Percentiles rank a stretch among this genome's conserved stretches.
phyloP scores from a whole-genome alignment of 2,113 vertebrate species.

The Spea multiplicata region DNA sequence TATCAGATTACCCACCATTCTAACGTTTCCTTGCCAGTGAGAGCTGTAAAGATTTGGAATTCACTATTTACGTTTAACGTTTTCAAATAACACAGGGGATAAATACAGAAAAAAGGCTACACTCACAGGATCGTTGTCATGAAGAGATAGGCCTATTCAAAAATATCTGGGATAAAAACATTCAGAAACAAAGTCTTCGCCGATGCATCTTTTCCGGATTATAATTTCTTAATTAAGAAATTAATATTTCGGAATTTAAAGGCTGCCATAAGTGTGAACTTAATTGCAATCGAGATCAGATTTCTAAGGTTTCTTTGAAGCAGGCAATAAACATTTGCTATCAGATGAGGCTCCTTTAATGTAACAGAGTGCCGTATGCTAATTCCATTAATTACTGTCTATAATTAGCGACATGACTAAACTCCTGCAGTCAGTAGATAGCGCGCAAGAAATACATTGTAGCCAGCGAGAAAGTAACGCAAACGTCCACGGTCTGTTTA shows the following conservation, averaged over 20 bases:
- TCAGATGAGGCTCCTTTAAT: conserved; percentile 37
- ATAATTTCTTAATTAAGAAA: neutral
- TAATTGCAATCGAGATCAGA: conserved; percentile 38
- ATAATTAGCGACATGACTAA: conserved; percentile 43
- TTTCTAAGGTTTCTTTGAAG: conserved; percentile 41
- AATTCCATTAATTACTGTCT: conserved; percentile 42
- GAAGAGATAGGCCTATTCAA: no score
- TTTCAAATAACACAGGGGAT: no score
- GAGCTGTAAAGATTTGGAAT: no score
- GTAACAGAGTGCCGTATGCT: conserved; percentile 36
- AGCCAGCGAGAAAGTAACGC: neutral
- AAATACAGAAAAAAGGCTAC: no score
- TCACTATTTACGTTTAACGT: no score
- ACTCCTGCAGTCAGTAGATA: conserved; percentile 34
- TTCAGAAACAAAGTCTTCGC: no score
- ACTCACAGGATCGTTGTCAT: no score
- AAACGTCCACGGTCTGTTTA: neutral
- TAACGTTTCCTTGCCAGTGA: no score
- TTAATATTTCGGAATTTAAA: neutral
- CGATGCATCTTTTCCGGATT: no score
- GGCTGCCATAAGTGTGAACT: neutral
- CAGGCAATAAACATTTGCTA: conserved; percentile 41
- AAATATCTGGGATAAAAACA: no score
- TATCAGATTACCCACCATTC: no score
- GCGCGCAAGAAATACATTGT: neutral